Evolutionary conservation across 2,888 invertebrate genomes (phyloP).

Genomic region (Nephrotoma flavescens): DNA sequence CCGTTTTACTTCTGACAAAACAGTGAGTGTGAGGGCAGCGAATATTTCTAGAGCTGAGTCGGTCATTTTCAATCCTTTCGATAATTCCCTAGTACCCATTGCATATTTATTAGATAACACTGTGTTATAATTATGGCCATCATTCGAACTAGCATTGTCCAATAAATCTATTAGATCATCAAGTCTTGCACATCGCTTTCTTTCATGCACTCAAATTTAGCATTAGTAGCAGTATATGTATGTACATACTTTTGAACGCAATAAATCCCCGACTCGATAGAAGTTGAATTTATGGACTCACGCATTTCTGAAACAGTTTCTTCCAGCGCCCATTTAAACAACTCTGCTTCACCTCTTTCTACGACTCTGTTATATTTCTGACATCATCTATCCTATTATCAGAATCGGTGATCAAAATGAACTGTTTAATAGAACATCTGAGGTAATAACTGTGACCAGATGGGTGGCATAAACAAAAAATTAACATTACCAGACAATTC

Average conservation of each 20-base stretch:
- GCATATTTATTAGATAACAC: background rate
- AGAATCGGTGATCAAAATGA: no score
- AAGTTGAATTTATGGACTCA: background rate
- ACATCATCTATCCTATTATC: no score
- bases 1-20: no score
- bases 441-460: no score
- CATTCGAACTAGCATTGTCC: background rate
- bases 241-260: no score
- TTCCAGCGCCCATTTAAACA: background rate
- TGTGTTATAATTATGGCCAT: background rate
- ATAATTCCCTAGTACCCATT: background rate
- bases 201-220: background rate
- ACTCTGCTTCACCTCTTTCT: no score
- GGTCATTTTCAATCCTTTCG: background rate
- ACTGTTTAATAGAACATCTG: no score
- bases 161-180: background rate
- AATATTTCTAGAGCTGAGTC: background rate
- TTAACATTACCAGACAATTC: no score
- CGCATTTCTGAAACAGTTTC: background rate
- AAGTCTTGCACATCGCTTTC: background rate
- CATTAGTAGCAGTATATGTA: background rate
- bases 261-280: background rate
- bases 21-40: background rate
- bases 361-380: no score
- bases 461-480: no score